These are phyloP conservation scores for Urocitellus parryii DNA, from an alignment of 2,113 vertebrate species.

Conservation along the genomic window DNA sequence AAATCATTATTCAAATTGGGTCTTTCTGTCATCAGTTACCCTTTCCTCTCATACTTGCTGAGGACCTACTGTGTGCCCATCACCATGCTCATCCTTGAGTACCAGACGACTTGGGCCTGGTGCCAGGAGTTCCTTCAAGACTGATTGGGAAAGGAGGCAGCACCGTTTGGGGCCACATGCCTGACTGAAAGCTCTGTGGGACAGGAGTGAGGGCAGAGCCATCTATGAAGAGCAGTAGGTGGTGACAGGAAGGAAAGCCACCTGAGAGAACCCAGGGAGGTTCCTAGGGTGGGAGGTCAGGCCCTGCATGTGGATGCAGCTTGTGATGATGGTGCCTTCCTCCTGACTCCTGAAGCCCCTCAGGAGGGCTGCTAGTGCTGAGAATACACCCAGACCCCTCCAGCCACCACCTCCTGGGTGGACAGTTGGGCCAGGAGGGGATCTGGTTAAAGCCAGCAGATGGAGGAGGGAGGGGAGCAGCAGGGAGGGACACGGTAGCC, in stretches of 20 bases:
- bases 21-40: neutral
- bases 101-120: neutral
- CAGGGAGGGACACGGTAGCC: neutral
- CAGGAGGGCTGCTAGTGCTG: neutral
- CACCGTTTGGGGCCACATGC: neutral
- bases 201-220: no score
- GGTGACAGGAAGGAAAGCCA: neutral
- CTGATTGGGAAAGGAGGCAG: neutral
- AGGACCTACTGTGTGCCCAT: neutral
- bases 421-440: neutral
- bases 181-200: no score
- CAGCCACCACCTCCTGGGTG: neutral
- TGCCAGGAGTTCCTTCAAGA: neutral
- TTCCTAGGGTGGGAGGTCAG: neutral
- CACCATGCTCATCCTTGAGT: neutral
- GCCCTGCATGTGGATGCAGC: neutral
- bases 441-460: neutral
- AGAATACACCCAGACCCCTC: neutral
- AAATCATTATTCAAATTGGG: neutral
- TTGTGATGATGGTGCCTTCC: neutral
- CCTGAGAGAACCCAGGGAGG: neutral
- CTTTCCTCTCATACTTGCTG: neutral
- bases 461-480: neutral
- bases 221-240: neutral
- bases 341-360: neutral